Evolutionary conservation across 2,888 invertebrate species (phyloP).

Genomic region (Azorinus chamasolen): DNA sequence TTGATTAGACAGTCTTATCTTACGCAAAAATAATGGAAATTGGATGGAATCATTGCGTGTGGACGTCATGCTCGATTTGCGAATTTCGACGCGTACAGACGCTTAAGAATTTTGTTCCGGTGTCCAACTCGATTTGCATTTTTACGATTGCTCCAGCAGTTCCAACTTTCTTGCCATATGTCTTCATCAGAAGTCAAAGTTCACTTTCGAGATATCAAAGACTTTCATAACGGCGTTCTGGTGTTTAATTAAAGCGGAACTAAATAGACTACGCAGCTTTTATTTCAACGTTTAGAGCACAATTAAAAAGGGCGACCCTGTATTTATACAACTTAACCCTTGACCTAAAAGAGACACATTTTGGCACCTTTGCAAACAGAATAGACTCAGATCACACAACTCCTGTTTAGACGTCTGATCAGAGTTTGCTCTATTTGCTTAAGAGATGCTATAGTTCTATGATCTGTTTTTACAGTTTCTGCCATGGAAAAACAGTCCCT

Average conservation of each 20-base stretch:
- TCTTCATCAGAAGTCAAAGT: slow-evolving; percentile 7
- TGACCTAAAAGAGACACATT: too few species aligned
- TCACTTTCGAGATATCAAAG: slow-evolving; percentile 11
- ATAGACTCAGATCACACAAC: too few species aligned
- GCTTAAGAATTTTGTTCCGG: slow-evolving; percentile 1
- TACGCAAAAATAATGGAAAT: slow-evolving; percentile 13
- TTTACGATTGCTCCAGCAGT: slow-evolving; percentile 24
- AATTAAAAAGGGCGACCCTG: neutral
- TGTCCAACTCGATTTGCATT: slow-evolving; percentile 33
- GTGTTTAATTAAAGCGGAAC: slow-evolving; percentile 27
- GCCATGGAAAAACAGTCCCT: too few species aligned
- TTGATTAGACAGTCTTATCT: slow-evolving; percentile 5
- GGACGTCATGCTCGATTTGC: slow-evolving; percentile 7
- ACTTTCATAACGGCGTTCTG: slow-evolving; percentile 14
- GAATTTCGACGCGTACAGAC: neutral
- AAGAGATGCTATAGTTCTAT: too few species aligned
- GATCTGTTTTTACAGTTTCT: too few species aligned
- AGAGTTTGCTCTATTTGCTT: too few species aligned
- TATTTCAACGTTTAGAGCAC: neutral
- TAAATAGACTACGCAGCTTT: slow-evolving; percentile 4
- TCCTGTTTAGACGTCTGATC: too few species aligned
- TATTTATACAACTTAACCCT: too few species aligned
- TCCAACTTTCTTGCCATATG: slow-evolving; percentile 35
- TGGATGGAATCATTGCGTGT: slow-evolving; percentile 7
- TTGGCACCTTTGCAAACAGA: too few species aligned